Conservation (phyloP, 2,797 vertebrate genomes). For the Typhlichthys eigenmanni region DNA sequence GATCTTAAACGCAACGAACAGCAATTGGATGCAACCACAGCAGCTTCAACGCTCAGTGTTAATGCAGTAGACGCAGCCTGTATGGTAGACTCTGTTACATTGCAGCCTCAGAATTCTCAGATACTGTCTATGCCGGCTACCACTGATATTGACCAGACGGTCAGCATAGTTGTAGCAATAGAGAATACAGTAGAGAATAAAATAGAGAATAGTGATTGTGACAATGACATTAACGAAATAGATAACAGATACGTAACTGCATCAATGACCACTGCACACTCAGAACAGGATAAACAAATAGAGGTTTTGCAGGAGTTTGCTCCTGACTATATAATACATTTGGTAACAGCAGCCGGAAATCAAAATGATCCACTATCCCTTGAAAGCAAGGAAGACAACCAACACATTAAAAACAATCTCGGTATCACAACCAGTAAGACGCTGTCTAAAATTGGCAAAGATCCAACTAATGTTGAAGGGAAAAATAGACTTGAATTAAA, state of each 20-base stretch:
- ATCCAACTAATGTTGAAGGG: conserved; percentile 18
- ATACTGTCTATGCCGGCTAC: background rate
- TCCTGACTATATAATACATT: background rate
- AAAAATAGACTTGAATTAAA: conserved; percentile 15
- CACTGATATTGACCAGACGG: background rate
- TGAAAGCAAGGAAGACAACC: conserved; percentile 8
- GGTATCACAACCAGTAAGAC: background rate
- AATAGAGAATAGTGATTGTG: background rate
- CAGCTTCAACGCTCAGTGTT: no score
- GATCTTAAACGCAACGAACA: conserved; percentile 7
- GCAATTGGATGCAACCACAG: conserved; percentile 5
- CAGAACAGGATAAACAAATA: conserved; percentile 2
- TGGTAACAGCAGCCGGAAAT: background rate
- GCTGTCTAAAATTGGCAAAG: conserved; percentile 33
- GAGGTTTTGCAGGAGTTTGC: conserved; percentile 5
- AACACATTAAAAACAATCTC: background rate
- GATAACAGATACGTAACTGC: background rate
- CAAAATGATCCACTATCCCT: background rate
- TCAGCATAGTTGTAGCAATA: background rate
- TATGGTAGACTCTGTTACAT: background rate
- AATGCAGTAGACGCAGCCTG: conserved; percentile 4
- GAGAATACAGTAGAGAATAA: no score
- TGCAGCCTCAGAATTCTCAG: conserved; percentile 8
- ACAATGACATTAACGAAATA: conserved; percentile 6
- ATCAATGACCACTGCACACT: conserved; percentile 1